Evolutionary conservation across 2,113 vertebrate species (phyloP).

Genomic region (Speoplatyrhinus poulsoni): DNA sequence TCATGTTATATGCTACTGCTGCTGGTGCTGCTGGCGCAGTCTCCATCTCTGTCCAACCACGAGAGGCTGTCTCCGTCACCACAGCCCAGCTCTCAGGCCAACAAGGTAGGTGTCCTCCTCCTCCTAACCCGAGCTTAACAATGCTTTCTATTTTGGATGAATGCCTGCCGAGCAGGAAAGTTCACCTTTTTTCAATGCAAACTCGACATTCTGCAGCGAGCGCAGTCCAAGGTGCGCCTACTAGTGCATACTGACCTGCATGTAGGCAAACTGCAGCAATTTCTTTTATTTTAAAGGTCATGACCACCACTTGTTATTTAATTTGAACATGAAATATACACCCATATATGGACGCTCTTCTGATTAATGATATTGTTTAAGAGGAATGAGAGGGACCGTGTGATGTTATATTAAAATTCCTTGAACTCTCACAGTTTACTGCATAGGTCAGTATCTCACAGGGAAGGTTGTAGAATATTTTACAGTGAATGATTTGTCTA

Average conservation of each 20-base stretch:
- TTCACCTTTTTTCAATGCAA: not conserved
- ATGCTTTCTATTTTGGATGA: not conserved
- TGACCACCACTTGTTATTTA: conserved; percentile 16
- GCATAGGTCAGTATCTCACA: not conserved
- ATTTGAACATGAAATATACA: not conserved
- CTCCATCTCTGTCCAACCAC: conserved; percentile 45
- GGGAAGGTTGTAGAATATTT: conserved; percentile 11
- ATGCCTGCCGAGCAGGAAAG: not conserved
- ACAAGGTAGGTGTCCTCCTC: conserved; percentile 56
- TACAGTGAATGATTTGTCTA: not conserved
- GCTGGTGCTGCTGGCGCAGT: conserved; percentile 51
- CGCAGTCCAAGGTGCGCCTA: not conserved
- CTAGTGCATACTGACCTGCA: not conserved
- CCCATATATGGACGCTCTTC: too few relatives aligned
- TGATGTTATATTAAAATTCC: conserved; percentile 26
- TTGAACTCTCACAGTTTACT: conserved; percentile 27
- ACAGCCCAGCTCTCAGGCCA: conserved; percentile 49
- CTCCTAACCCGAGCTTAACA: not conserved
- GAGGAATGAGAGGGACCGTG: not conserved
- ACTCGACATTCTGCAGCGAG: too few relatives aligned
- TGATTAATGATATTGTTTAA: too few relatives aligned
- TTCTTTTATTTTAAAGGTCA: conserved; percentile 1
- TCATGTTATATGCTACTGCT: not conserved
- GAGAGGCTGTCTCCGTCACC: conserved; percentile 45
- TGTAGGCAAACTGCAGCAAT: conserved; percentile 14